Percentiles rank a stretch among this genome's conserved stretches.
Evolutionary conservation across 2,113 vertebrate genomes (phyloP).

Genomic region (Upupa epops): DNA sequence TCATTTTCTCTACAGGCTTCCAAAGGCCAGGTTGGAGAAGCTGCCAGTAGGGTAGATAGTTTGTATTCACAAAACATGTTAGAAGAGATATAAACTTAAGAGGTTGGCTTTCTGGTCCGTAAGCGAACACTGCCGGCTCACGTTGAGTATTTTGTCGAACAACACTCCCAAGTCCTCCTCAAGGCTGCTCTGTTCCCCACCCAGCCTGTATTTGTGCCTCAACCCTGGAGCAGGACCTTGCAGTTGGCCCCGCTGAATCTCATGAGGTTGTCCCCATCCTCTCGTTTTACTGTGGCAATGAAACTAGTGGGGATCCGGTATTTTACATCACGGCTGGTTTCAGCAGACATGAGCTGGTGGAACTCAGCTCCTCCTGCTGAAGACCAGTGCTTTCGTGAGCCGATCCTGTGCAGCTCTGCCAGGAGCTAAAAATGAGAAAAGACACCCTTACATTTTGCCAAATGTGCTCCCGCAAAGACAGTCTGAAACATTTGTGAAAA

Average conservation of each 20-base stretch:
- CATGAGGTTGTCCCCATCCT: neutral
- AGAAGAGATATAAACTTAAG: neutral
- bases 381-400: rapidly evolving
- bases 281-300: rapidly evolving
- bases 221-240: no score
- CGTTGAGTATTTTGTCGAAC: no score
- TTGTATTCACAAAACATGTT: neutral
- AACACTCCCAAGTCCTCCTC: no score
- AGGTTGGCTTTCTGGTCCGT: no score
- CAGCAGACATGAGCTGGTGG: neutral
- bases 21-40: neutral
- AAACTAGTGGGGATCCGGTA: neutral
- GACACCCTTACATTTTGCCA: neutral
- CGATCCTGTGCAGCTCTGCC: rapidly evolving
- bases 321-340: neutral
- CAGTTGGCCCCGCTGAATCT: no score
- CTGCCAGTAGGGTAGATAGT: neutral
- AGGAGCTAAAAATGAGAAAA: neutral
- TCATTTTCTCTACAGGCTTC: neutral
- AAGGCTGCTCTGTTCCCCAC: no score
- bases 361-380: neutral
- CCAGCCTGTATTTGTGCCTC: no score
- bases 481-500: neutral
- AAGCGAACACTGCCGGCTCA: no score
- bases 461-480: neutral